These are phyloP conservation scores for Amaurobius ferox DNA, from an alignment of 2,888 invertebrate genomes.

Conservation along the genomic window DNA sequence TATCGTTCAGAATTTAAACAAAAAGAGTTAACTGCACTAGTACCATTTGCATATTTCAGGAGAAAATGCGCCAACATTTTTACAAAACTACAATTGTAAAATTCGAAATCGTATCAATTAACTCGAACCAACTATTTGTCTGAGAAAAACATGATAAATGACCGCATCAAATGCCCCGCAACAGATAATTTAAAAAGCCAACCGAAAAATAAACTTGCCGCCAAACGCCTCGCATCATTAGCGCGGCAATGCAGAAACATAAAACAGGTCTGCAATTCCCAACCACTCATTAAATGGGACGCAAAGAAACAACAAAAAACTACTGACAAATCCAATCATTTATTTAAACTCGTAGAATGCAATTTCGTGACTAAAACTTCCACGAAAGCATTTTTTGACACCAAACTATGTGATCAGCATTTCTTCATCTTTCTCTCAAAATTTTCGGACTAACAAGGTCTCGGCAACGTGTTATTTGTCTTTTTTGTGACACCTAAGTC, in stretches of 20 bases:
- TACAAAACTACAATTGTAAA: too few species aligned
- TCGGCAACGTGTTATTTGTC: slow-evolving; percentile 37
- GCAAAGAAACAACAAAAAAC: slow-evolving; percentile 1
- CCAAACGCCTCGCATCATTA: background rate
- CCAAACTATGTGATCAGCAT: slow-evolving; percentile 25
- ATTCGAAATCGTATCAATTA: too few species aligned
- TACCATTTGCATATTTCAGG: too few species aligned
- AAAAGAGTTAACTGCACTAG: too few species aligned
- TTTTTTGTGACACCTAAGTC: slow-evolving; percentile 34
- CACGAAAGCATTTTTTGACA: slow-evolving; percentile 28
- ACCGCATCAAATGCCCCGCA: background rate
- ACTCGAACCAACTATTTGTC: too few species aligned
- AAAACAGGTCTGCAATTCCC: slow-evolving; percentile 24
- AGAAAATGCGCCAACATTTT: too few species aligned
- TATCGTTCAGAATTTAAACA: too few species aligned
- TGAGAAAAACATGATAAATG: background rate
- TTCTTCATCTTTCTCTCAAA: slow-evolving; percentile 52
- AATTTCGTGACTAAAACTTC: slow-evolving; percentile 28
- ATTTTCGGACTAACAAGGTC: background rate
- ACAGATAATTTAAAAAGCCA: slow-evolving; percentile 5
- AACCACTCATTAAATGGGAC: slow-evolving; percentile 45
- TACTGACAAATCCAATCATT: slow-evolving; percentile 43
- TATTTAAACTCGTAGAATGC: slow-evolving; percentile 30
- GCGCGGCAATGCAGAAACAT: background rate
- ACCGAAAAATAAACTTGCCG: background rate